Conservation (phyloP, 2,797 vertebrate genomes). For the Euphonia xanthogaster region DNA sequence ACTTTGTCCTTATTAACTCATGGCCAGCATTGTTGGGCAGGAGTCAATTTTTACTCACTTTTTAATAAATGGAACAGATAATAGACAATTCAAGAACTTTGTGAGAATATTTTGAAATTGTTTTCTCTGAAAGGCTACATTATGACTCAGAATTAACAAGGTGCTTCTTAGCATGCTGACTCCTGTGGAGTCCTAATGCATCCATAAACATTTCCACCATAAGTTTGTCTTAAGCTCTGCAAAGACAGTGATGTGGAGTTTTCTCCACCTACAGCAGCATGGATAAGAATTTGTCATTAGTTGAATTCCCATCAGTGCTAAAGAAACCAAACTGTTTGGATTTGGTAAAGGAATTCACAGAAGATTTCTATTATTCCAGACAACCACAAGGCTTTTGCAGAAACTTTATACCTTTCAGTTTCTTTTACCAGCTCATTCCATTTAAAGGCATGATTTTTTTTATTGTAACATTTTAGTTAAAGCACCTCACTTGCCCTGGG, state of each 20-base stretch:
- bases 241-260: neutral
- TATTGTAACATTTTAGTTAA: neutral
- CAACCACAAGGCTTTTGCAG: neutral
- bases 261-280: neutral
- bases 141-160: neutral
- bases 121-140: neutral
- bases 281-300: neutral
- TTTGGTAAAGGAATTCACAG: neutral
- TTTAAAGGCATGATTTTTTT: neutral
- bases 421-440: neutral
- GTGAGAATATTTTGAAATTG: neutral
- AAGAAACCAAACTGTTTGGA: neutral
- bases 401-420: neutral
- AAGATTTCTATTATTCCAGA: neutral
- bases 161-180: neutral
- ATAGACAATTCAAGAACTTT: neutral
- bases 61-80: neutral
- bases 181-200: neutral
- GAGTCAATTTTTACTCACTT: neutral
- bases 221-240: neutral
- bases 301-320: neutral
- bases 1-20: neutral
- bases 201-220: neutral
- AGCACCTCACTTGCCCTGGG: neutral
- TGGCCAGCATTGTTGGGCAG: neutral